Percentiles rank a stretch among this genome's conserved stretches.
Evolutionary conservation across 2,113 vertebrate species (phyloP).

Genomic region (Myotis lucifugus): DNA sequence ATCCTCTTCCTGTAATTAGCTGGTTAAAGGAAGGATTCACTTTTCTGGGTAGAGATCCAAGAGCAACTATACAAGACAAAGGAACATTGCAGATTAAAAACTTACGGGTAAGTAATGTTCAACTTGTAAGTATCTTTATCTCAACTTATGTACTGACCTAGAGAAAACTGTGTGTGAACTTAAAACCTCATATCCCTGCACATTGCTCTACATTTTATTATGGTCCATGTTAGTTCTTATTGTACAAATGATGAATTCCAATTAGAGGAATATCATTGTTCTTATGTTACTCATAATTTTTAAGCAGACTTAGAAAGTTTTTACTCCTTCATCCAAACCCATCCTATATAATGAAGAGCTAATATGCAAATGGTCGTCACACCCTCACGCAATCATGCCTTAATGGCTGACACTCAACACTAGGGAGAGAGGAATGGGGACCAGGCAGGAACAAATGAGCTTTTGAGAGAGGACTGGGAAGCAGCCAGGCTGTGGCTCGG

Average conservation of each 20-base stretch:
- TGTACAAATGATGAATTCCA: not conserved
- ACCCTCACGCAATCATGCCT: no score
- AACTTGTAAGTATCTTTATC: not conserved
- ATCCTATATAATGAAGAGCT: no score
- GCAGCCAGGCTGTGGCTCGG: no score
- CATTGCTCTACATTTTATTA: not conserved
- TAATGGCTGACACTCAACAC: no score
- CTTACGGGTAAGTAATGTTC: conserved; percentile 87
- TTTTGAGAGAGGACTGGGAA: no score
- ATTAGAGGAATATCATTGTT: not conserved
- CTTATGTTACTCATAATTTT: not conserved
- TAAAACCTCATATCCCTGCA: not conserved
- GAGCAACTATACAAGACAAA: conserved; percentile 94
- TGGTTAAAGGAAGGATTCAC: conserved; percentile 98
- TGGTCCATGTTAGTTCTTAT: not conserved
- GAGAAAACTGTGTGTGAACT: not conserved
- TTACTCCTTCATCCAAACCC: not conserved
- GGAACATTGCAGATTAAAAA: conserved; percentile 96
- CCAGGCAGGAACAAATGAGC: no score
- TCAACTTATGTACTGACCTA: not conserved
- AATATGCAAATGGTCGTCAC: no score
- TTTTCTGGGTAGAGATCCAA: conserved; percentile 94
- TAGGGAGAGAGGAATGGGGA: no score
- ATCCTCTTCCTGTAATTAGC: conserved; percentile 95
- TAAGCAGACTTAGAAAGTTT: not conserved